Evolutionary conservation across 2,113 vertebrate species (phyloP).

Genomic region (Hemiprocne comata): DNA sequence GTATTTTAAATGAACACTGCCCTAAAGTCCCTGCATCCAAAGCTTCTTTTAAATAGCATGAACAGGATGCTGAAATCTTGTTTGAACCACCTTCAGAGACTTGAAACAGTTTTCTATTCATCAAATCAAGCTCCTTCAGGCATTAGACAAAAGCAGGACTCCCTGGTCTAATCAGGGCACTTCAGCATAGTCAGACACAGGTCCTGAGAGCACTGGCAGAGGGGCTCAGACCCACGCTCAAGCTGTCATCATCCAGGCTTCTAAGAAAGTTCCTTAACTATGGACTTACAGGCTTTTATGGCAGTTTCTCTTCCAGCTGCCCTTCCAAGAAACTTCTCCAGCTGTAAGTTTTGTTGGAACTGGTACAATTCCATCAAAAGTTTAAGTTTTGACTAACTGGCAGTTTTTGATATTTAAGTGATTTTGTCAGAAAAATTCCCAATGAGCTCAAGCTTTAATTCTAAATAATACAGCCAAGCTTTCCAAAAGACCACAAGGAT

Average conservation of each 20-base stretch:
- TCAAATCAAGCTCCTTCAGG: background rate
- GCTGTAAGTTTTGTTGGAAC: background rate
- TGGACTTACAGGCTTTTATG: background rate
- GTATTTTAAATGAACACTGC: background rate
- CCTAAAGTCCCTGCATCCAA: background rate
- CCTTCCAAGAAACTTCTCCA: background rate
- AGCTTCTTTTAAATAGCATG: background rate
- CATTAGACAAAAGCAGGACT: background rate
- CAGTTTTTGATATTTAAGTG: background rate
- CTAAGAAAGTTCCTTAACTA: background rate
- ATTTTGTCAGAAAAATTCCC: background rate
- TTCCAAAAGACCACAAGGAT: background rate
- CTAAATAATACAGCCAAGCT: background rate
- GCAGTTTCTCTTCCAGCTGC: background rate
- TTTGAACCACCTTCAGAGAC: background rate
- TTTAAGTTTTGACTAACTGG: background rate
- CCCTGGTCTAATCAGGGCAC: background rate
- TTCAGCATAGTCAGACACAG: background rate
- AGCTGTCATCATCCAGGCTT: background rate
- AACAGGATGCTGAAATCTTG: background rate
- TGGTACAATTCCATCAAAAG: background rate
- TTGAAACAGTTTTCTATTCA: background rate
- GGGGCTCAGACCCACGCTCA: background rate
- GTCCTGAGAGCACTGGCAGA: fast-evolving
- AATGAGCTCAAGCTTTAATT: background rate